These are phyloP conservation scores for Nibea coibor DNA, from an alignment of 2,113 vertebrate genomes.

Conservation along the genomic window DNA sequence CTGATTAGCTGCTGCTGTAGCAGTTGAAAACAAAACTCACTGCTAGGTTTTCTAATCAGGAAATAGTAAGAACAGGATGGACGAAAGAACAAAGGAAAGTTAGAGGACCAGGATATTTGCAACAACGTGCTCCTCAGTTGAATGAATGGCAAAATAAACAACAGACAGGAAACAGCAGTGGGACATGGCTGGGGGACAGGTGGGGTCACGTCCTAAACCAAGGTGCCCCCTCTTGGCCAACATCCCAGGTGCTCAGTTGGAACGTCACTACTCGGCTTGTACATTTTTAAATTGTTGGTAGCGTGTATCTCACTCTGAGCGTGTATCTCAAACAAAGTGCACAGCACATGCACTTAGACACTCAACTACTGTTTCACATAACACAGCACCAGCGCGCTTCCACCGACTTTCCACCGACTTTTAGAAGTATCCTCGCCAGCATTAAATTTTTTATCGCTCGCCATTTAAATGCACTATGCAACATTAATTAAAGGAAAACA, in stretches of 20 bases:
- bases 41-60: too few relatives aligned
- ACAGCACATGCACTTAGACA: neutral
- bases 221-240: constrained; percentile 25
- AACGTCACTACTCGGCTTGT: neutral
- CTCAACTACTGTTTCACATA: constrained; percentile 12
- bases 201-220: constrained; percentile 15
- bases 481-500: constrained; percentile 62
- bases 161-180: neutral
- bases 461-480: constrained; percentile 52
- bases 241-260: constrained; percentile 35
- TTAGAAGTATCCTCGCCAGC: constrained; percentile 23
- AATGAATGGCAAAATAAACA: neutral
- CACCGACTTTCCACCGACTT: neutral
- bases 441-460: constrained; percentile 57
- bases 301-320: neutral
- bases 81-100: too few relatives aligned
- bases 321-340: too few relatives aligned
- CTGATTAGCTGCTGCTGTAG: neutral
- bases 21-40: too few relatives aligned
- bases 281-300: constrained; percentile 19
- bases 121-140: neutral
- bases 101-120: neutral
- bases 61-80: too few relatives aligned
- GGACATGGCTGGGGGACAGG: neutral
- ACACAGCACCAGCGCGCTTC: neutral